phyloP scores from a whole-genome alignment of 2,888 invertebrate species.

The Palloptera scutellata region DNA sequence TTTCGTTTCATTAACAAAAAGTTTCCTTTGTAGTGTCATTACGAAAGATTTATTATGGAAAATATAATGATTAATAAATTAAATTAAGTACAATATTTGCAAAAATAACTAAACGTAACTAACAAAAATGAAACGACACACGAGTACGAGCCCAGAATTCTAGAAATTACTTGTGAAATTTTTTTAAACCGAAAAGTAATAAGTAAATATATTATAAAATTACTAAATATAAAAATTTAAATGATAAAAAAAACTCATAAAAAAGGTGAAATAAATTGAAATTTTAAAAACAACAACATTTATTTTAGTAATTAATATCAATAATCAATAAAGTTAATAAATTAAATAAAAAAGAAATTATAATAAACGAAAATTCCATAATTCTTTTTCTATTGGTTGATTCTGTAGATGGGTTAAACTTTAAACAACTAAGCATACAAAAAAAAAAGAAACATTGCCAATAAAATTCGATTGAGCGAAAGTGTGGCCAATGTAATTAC shows the following conservation, averaged over 20 bases:
- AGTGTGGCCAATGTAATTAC: too few relatives aligned
- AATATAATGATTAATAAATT: background rate
- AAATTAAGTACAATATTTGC: too few relatives aligned
- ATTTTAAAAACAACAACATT: conserved; percentile 23
- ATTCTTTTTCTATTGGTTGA: too few relatives aligned
- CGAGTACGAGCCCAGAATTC: too few relatives aligned
- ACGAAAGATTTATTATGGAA: too few relatives aligned
- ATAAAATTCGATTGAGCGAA: too few relatives aligned
- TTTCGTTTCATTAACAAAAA: too few relatives aligned
- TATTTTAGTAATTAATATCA: conserved; percentile 28
- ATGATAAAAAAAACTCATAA: conserved; percentile 11
- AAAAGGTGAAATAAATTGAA: conserved; percentile 33
- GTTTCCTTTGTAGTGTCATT: too few relatives aligned
- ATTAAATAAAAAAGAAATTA: conserved; percentile 19
- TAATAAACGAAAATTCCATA: background rate
- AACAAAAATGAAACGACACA: conserved; percentile 10
- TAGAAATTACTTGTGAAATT: conserved; percentile 22
- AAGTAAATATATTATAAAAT: conserved; percentile 17
- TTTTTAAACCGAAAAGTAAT: conserved; percentile 15
- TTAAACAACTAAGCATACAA: too few relatives aligned
- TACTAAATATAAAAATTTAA: conserved; percentile 12
- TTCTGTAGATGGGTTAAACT: too few relatives aligned
- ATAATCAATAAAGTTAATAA: conserved; percentile 24
- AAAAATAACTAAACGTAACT: conserved; percentile 4
- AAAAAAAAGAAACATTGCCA: too few relatives aligned